Evolutionary conservation across 2,888 invertebrate genomes (phyloP).

Genomic region (Andricus quercusramuli): DNA sequence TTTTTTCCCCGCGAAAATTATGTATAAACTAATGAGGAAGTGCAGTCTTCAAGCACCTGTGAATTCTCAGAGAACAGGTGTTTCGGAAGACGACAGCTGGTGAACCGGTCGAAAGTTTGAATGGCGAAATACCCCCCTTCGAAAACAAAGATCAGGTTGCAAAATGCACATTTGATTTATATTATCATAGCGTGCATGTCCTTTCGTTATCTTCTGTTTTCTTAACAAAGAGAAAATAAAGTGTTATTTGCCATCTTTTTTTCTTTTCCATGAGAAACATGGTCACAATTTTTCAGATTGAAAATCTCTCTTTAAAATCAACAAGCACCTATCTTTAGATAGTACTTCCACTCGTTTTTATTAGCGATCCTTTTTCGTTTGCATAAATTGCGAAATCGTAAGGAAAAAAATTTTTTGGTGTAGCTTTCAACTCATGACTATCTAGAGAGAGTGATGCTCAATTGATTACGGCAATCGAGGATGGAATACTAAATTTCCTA

Average conservation of each 20-base stretch:
- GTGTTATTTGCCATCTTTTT: neutral
- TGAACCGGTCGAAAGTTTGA: conserved; percentile 56
- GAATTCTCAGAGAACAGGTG: conserved; percentile 62
- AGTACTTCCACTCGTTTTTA: neutral
- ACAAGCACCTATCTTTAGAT: neutral
- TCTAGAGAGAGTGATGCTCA: neutral
- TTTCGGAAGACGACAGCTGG: conserved; percentile 61
- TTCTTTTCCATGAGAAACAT: too few relatives aligned
- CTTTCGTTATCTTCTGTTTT: too few relatives aligned
- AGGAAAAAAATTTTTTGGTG: neutral
- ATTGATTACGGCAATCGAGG: neutral
- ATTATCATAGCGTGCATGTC: neutral
- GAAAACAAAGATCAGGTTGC: conserved; percentile 19
- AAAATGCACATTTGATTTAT: conserved; percentile 15
- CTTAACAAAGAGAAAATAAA: conserved; percentile 1
- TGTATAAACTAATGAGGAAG: conserved; percentile 46
- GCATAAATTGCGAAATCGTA: neutral
- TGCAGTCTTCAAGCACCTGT: conserved; percentile 37
- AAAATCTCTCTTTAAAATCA: neutral
- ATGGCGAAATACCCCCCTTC: conserved; percentile 15
- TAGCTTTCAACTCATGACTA: neutral
- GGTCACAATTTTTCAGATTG: too few relatives aligned
- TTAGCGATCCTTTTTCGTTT: neutral
- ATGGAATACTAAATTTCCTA: neutral
- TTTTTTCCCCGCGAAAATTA: conserved; percentile 14